Conservation (phyloP, 2,797 vertebrate genomes). For the Phylloscopus collybita region DNA sequence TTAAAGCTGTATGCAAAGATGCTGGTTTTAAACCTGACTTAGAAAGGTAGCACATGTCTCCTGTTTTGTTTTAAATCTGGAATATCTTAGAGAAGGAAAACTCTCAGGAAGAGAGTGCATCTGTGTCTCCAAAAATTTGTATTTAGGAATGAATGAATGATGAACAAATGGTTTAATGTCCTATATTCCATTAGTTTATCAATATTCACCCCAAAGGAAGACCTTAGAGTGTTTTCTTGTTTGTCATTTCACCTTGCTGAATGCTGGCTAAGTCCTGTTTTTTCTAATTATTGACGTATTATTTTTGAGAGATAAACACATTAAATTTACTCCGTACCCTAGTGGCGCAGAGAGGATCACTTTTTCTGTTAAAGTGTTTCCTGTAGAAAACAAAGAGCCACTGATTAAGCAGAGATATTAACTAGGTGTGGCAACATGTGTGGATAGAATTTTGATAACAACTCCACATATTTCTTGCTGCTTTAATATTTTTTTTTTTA, state of each 20-base stretch:
- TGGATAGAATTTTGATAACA: not conserved
- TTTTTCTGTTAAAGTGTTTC: not conserved
- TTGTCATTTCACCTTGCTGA: not conserved
- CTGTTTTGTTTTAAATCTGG: not conserved
- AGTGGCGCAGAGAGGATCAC: not conserved
- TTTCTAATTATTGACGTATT: not conserved
- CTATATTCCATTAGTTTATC: not conserved
- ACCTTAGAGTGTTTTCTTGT: not conserved
- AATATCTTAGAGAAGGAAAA: not conserved
- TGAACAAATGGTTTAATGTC: not conserved
- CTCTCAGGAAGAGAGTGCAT: not conserved
- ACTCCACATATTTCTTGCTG: not conserved
- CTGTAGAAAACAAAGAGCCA: slow-evolving; percentile 6
- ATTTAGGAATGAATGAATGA: not conserved
- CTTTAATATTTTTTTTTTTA: not conserved
- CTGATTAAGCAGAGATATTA: not conserved
- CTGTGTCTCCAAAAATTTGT: not conserved
- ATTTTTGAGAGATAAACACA: not conserved
- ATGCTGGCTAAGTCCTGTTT: not conserved
- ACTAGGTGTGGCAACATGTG: not conserved
- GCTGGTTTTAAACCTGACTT: not conserved
- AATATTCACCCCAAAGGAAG: not conserved
- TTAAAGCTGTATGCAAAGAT: not conserved
- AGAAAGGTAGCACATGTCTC: not conserved
- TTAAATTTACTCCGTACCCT: not conserved